These are phyloP conservation scores for Thaumatotibia leucotreta DNA, from an alignment of 1,140 invertebrate species.

Conservation along the genomic window DNA sequence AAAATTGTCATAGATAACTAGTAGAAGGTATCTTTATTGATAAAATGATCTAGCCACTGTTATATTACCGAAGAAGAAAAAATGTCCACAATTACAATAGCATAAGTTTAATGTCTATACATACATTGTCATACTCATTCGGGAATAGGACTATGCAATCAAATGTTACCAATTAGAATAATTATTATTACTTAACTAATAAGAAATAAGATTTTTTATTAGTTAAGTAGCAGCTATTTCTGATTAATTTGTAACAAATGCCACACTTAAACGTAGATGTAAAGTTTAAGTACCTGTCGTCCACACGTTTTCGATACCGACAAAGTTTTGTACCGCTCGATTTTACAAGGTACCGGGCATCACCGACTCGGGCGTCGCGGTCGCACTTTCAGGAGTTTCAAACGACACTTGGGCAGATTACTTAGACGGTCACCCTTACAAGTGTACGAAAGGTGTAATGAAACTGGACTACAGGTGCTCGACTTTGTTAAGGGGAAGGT, in stretches of 20 bases:
- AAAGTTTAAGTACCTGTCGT: constrained; percentile 8
- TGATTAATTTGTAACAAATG: background rate
- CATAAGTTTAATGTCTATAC: no score
- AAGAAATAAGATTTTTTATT: background rate
- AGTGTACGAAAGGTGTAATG: constrained; percentile 21
- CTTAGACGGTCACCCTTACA: constrained; percentile 17
- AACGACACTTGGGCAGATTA: constrained; percentile 24
- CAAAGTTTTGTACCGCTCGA: constrained; percentile 12
- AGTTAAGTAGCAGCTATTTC: background rate
- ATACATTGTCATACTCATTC: no score
- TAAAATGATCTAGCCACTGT: no score
- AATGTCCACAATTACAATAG: no score
- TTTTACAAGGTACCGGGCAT: constrained; percentile 8
- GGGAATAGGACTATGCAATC: no score
- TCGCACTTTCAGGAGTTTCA: constrained; percentile 18
- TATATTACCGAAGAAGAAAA: no score
- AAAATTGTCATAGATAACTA: no score
- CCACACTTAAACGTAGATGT: background rate
- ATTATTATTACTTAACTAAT: no score
- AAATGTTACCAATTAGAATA: no score
- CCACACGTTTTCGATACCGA: constrained; percentile 10
- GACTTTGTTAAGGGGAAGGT: constrained; percentile 8
- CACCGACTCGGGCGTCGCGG: background rate
- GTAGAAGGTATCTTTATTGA: no score
- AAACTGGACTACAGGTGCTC: constrained; percentile 21